A percentile compares a stretch with the other conserved stretches of the same genome.
phyloP scores from a whole-genome alignment of 2,888 invertebrate species.

The Rotaria sp. region DNA sequence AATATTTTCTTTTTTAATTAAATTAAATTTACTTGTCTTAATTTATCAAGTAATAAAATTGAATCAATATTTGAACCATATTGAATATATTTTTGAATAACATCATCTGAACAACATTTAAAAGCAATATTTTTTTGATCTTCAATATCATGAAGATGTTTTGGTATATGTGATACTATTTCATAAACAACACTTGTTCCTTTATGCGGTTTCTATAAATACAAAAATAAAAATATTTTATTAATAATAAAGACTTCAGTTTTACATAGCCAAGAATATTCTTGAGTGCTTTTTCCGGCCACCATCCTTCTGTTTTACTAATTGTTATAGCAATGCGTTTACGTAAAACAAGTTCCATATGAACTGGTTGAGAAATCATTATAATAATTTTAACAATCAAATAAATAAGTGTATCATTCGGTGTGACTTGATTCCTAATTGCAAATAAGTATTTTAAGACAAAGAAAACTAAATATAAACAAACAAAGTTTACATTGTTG shows the following conservation, averaged over 20 bases:
- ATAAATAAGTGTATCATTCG: constrained; percentile 34
- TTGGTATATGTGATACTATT: constrained; percentile 29
- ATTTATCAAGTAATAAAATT: not conserved
- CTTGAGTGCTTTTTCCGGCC: not conserved
- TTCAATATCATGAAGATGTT: constrained; percentile 27
- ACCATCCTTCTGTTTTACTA: not conserved
- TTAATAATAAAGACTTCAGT: too few species aligned
- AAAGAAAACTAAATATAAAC: too few species aligned
- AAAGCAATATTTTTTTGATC: not conserved
- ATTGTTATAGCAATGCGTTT: not conserved
- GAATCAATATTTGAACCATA: not conserved
- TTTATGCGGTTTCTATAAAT: not conserved
- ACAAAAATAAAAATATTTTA: too few species aligned
- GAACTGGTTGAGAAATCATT: not conserved
- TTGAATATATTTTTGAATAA: not conserved
- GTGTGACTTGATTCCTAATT: not conserved
- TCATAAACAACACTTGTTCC: constrained; percentile 27
- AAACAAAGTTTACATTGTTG: not conserved
- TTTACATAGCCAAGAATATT: too few species aligned
- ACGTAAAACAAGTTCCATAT: not conserved
- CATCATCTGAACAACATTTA: not conserved
- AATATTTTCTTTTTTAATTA: not conserved
- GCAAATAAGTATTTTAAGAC: not conserved
- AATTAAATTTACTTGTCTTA: not conserved
- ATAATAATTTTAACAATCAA: constrained; percentile 32